These are phyloP conservation scores for Glaucopsyche alexis DNA, from an alignment of 2,888 invertebrate genomes.

Conservation along the genomic window DNA sequence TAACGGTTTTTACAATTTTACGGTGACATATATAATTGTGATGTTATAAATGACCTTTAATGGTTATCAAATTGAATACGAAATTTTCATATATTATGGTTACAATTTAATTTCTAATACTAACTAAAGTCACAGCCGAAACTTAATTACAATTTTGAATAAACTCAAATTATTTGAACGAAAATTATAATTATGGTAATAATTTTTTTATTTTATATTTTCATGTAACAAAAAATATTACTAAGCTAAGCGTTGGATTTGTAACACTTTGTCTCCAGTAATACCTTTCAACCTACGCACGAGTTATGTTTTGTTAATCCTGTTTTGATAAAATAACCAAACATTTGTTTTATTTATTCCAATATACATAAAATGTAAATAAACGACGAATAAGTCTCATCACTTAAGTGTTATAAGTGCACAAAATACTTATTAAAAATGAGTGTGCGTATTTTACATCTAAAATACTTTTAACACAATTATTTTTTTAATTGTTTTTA, in stretches of 20 bases:
- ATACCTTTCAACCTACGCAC: not conserved
- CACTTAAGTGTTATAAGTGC: not conserved
- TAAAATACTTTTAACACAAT: not conserved
- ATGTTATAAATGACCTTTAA: constrained; percentile 42
- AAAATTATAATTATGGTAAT: constrained; percentile 3
- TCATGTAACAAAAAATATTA: not conserved
- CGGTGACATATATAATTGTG: constrained; percentile 44
- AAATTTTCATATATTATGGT: constrained; percentile 25
- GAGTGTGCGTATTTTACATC: constrained; percentile 2
- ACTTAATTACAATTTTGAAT: constrained; percentile 62
- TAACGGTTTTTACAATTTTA: no score
- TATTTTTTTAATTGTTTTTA: no score
- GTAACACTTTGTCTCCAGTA: not conserved
- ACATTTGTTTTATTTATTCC: not conserved
- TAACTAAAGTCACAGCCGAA: constrained; percentile 72
- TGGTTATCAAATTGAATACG: constrained; percentile 35
- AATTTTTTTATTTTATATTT: not conserved
- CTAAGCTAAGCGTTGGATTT: not conserved
- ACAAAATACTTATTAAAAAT: not conserved
- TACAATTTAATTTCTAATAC: constrained; percentile 46
- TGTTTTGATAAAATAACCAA: not conserved
- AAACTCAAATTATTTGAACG: constrained; percentile 35
- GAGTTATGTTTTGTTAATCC: not conserved
- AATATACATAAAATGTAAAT: not conserved
- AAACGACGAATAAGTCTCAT: not conserved